phyloP scores from a whole-genome alignment of 2,113 vertebrate genomes.

The Typhlomys cinereus region DNA sequence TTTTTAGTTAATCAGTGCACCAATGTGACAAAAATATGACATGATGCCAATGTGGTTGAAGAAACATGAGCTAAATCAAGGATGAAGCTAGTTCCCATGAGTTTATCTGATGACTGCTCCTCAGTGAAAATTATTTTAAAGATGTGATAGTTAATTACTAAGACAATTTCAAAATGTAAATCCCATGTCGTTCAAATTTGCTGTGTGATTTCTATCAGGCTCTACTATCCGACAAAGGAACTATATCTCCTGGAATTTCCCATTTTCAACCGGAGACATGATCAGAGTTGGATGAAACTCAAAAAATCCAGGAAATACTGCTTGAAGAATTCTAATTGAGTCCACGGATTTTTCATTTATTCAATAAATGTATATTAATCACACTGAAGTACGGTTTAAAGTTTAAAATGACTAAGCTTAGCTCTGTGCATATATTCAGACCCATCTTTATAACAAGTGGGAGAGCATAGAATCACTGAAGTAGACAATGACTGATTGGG shows the following conservation, averaged over 20 bases:
- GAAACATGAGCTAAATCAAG: background rate
- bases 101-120: constrained; percentile 6
- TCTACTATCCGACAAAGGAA: background rate
- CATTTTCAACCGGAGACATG: background rate
- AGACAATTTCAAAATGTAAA: constrained; percentile 23
- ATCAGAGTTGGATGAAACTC: background rate
- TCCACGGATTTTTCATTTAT: constrained; percentile 16
- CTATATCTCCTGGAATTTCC: background rate
- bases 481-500: background rate
- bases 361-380: background rate
- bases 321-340: background rate
- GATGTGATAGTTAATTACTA: constrained; percentile 17
- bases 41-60: background rate
- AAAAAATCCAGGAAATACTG: background rate
- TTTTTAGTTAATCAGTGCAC: background rate
- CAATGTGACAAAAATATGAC: background rate
- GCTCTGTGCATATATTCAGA: background rate
- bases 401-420: background rate
- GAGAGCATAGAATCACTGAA: background rate
- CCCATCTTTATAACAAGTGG: background rate
- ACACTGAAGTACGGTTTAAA: background rate
- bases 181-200: background rate
- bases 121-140: background rate
- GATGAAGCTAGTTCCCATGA: background rate
- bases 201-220: constrained; percentile 1